Conservation (phyloP, 2,888 invertebrate genomes). For the Sphaerophoria taeniata region DNA sequence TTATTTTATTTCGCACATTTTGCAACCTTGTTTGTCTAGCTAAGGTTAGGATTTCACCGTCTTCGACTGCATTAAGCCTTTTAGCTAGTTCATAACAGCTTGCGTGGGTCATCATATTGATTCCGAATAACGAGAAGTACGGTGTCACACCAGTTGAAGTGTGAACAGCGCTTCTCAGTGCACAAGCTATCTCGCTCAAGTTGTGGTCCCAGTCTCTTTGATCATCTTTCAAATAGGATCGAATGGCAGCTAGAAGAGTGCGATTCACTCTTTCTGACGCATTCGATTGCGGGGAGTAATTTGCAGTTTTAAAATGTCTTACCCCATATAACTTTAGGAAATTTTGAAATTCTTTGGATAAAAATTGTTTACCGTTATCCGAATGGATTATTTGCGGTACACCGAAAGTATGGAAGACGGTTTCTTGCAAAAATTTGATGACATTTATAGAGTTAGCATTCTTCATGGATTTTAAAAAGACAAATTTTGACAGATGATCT, state of each 20-base stretch:
- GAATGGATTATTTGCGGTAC: slow-evolving; percentile 44
- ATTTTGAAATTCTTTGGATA: slow-evolving; percentile 55
- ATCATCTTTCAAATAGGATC: slow-evolving; percentile 56
- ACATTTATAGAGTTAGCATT: slow-evolving; percentile 1
- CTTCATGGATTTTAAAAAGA: slow-evolving; percentile 1
- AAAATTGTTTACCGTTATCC: slow-evolving; percentile 77
- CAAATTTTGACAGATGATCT: neutral
- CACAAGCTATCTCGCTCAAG: slow-evolving; percentile 53
- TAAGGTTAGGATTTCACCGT: neutral
- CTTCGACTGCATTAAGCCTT: neutral
- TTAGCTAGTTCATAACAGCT: neutral
- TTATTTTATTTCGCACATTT: neutral
- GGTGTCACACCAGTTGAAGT: slow-evolving; percentile 49
- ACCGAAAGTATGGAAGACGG: slow-evolving; percentile 7
- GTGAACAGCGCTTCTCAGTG: slow-evolving; percentile 45
- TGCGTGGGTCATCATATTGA: neutral
- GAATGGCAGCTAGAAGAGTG: slow-evolving; percentile 77
- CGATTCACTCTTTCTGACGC: slow-evolving; percentile 77
- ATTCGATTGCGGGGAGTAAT: slow-evolving; percentile 4
- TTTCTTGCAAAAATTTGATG: neutral
- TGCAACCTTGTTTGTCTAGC: neutral
- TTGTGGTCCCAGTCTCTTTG: slow-evolving; percentile 67
- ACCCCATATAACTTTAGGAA: slow-evolving; percentile 27
- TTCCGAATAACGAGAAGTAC: slow-evolving; percentile 45
- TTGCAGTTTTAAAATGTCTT: slow-evolving; percentile 56